Percentiles rank a stretch among this genome's conserved stretches.
Evolutionary conservation across 37 sponge, comb jelly and placozoan genomes (phyloP).

Genomic region (Bolinopsis microptera): DNA sequence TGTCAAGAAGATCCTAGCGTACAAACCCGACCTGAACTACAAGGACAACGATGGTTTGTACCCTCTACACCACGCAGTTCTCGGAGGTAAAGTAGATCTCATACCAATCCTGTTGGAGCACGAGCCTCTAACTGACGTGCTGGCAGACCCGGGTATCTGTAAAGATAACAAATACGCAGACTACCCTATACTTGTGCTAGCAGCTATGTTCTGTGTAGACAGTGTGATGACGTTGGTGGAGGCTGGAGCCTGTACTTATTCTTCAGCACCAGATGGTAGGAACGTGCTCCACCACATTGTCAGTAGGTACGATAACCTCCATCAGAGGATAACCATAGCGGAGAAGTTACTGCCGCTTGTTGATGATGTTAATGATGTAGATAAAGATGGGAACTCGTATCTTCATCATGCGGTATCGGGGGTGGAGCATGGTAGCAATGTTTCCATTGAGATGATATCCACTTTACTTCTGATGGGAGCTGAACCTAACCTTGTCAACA

Average conservation of each 20-base stretch:
- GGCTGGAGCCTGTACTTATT: neutral
- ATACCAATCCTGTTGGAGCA: neutral
- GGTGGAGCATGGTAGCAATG: constrained; percentile 29
- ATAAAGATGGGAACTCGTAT: constrained; percentile 13
- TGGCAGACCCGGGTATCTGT: neutral
- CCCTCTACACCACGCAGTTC: constrained; percentile 33
- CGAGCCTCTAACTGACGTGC: neutral
- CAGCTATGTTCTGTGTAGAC: neutral
- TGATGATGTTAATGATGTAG: neutral
- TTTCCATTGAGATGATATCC: constrained; percentile 53
- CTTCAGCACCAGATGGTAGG: constrained; percentile 17
- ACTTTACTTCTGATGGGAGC: constrained; percentile 5
- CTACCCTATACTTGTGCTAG: neutral
- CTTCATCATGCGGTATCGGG: constrained; percentile 45
- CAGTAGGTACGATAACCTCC: neutral
- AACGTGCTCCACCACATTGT: constrained; percentile 58
- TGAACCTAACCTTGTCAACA: constrained; percentile 31
- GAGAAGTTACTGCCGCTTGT: constrained; percentile 21
- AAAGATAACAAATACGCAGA: neutral
- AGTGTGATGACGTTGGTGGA: neutral
- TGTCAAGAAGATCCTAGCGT: neutral
- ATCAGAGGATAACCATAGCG: neutral
- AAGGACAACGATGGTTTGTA: constrained; percentile 28
- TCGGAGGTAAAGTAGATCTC: neutral
- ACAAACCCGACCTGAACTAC: constrained; percentile 31